Evolutionary conservation across 2,797 vertebrate genomes (phyloP), one percentile per base, ranked within the genome.

Genomic region (Aulostomus chinensis): DNA sequence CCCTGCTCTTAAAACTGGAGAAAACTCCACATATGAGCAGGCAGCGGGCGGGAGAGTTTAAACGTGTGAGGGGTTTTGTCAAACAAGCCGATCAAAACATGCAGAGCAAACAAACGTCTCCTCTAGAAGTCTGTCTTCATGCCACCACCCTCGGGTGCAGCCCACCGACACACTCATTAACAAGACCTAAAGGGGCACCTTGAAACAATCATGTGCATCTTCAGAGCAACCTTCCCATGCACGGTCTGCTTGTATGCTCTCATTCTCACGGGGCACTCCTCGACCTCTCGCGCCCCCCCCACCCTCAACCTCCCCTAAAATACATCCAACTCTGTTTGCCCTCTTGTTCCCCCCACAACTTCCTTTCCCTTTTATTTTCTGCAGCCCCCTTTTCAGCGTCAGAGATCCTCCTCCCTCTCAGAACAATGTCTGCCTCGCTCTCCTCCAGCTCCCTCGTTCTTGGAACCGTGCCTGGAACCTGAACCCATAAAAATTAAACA

Each of bases 321-420:
- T 57, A 15, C 73, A 73, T 8, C 65, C 69, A 75, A 54, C 79
- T 65, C 46, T 75, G 58, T 86, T 85, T 80, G 68, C 71, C 67
- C 77, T 78, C 63, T 70, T 2, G 9, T 61, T 21, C 32, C 72
- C 55, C 71, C 16, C 65, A 51, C 67, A 64, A 83, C 76, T 86
- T 89, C 84, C 86, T 83, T 75, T 84, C 58, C 61, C 55, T 87
- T 83, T 80, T 70, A 72, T 83, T 82, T 82, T 80, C 69, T 68
- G 39, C 68, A 56, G 68, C 42, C 60, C 53, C 67, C 31, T 45
- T 77, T 88, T 82, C 80, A 81, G 70, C 60, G 65, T 76, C 67
- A 41, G 46, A 58, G 68, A 55, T 50, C 54, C 67, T 47, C 58
- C 61, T 62, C 48, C 49, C 64, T 51, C 58, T 16, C 53, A 69